Evolutionary conservation across 2,113 vertebrate species (phyloP).

Genomic region (Atlantisia rogersi): DNA sequence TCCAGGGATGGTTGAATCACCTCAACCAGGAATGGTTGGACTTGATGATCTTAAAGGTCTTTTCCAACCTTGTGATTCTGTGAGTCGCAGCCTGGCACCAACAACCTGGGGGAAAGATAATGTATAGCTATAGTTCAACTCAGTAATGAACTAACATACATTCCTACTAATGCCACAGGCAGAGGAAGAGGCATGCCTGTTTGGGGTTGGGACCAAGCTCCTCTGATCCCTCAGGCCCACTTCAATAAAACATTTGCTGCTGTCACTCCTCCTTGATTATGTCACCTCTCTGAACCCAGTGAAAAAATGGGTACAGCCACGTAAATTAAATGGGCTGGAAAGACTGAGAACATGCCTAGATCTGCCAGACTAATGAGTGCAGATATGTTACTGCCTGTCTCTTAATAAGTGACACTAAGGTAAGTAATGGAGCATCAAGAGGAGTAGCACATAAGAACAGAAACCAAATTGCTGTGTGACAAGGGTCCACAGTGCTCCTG

Average conservation of each 20-base stretch:
- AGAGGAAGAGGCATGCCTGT: neutral
- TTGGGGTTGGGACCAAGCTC: accelerated
- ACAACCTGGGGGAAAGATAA: neutral
- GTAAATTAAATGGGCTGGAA: neutral
- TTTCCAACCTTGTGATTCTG: neutral
- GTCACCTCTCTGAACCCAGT: neutral
- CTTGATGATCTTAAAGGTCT: no score
- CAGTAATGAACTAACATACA: neutral
- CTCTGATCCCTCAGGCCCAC: neutral
- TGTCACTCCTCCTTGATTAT: neutral
- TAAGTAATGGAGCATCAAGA: neutral
- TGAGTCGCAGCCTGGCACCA: neutral
- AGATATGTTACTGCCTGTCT: neutral
- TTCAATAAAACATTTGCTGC: neutral
- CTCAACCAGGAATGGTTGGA: no score
- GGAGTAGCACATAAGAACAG: neutral
- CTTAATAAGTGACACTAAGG: neutral
- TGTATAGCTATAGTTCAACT: accelerated
- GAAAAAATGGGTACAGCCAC: neutral
- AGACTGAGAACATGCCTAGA: neutral
- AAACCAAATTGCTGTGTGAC: neutral
- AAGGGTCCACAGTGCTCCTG: neutral
- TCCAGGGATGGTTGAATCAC: no score
- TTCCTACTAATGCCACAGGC: neutral
- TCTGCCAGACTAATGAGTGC: neutral